A percentile compares a stretch with the other conserved stretches of the same genome.
Evolutionary conservation across 1,140 invertebrate species (phyloP).

Genomic region (Drosophila oshimai): DNA sequence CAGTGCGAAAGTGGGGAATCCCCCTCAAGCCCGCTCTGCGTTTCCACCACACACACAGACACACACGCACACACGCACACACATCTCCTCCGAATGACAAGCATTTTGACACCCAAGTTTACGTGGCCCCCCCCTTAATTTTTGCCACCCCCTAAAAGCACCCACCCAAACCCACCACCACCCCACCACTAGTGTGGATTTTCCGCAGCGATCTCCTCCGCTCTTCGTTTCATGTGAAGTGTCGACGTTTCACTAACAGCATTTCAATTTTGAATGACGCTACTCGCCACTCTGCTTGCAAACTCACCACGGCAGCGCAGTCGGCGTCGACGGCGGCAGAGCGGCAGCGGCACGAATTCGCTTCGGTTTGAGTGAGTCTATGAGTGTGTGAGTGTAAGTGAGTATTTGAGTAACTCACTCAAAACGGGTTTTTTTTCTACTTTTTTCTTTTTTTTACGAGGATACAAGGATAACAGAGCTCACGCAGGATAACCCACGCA

Average conservation of each 20-base stretch:
- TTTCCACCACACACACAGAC: not conserved
- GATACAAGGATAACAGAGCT: conserved; percentile 10
- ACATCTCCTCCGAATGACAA: conserved; percentile 4
- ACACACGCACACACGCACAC: too few relatives aligned
- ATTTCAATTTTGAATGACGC: conserved; percentile 1
- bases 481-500: not conserved
- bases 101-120: conserved; percentile 6
- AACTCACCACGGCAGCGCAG: conserved; percentile 67
- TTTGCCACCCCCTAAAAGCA: not conserved
- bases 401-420: not conserved
- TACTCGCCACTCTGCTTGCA: not conserved
- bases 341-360: conserved; percentile 6
- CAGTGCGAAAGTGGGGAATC: conserved; percentile 4
- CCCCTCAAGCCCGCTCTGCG: too few relatives aligned
- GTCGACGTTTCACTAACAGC: conserved; percentile 2
- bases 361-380: conserved; percentile 16
- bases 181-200: not conserved
- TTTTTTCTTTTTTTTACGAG: not conserved
- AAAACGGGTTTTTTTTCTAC: not conserved
- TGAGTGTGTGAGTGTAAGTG: not conserved
- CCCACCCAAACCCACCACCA: not conserved
- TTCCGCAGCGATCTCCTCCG: conserved; percentile 1
- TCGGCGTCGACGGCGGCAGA: conserved; percentile 22
- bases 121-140: not conserved
- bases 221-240: conserved; percentile 3